Base-by-base conservation (phyloP, 1,140 invertebrate genomes). In the Globodera ellingtonae region DNA sequence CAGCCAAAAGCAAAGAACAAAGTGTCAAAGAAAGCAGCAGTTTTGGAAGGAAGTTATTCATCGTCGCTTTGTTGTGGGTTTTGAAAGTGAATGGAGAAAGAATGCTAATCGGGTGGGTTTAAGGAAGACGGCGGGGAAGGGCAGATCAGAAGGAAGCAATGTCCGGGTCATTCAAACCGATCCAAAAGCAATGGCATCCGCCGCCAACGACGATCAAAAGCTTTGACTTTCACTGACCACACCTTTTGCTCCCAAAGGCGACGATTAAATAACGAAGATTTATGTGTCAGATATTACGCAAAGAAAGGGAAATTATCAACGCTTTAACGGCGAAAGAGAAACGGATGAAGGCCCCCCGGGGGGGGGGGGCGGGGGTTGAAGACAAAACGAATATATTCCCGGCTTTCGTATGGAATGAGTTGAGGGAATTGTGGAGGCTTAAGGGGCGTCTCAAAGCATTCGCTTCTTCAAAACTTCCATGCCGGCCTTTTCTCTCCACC, bases 381-480 rank as follows among this genome's bases (percentile, higher is more conserved):
- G 56, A 18, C 56, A 62, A 52, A 9, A 52, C 0, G 10, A 4
- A 52, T 52, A 18, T 62, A 13, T 62, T 62, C 21, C 5, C 13
- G 15, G 5, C 18, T 62, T 10, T 62, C 13, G 6, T 24, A n/a
- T 18, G 67, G 46, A 59, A 62, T 62, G 56, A 62, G 56, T 62
- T 10, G 18, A 18, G 67, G 24, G 46, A 5, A 13, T 6, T 6
- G 67, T 6, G 24, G 1, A 18, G 18, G 70, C 56, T n/a, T 10
- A 65, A 21, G 18, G 13, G 59, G 65, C 80, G 4, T 13, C 18
- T 24, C 13, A 24, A 72, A 79, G 6, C 59, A 71, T 82, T 46
- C 5, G 50, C 52, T 81, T 81, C 70, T n/a, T 82, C 65, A 83
- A 50, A 83, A 83, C 65, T 83, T 83, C 82, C 82, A 83, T n/a